Base-by-base conservation (phyloP, 1,140 invertebrate species). In the Panagrolaimus sp. region DNA sequence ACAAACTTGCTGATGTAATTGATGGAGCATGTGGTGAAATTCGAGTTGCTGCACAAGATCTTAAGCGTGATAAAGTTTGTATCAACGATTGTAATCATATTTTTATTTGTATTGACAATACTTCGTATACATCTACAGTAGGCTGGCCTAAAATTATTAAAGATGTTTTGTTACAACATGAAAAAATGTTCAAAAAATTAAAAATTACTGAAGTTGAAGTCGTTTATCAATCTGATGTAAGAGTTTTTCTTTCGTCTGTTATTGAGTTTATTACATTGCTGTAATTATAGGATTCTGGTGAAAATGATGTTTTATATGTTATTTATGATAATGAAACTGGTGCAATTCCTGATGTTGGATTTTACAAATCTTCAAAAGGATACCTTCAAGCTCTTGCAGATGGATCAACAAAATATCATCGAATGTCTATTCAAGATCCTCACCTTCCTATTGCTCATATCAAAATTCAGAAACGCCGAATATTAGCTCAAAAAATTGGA, bases 21-120 rank as follows among this genome's bases (percentile, higher is more conserved):
- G 85, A 98, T 5, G 96, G 98, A 86, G 91, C 96, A 0, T 96
- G 98, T 92, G 96, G 96, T 85, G 93, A 96, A 78, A 84, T 98
- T 48, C 96, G 98, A 86, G 92, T 98, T 68, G 65, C 55, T 32
- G 71, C 70, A 5, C 69, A 81, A 38, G 68, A 71, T 43, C 32
- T 38, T 38, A 38, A 38, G 7, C 7, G 2, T 38, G 26, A 17
- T 24, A 66, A 32, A 62, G 55, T 43, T 48, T 26, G 52, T 28
- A 67, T 55, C 43, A 97, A 94, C 0, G 95, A 98, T 83, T 98
- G 95, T 83, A 98, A 99, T 85, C 96, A 99, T 82, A 97, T 98
- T 26, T 98, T 98, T 87, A 85, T 99, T 17, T 43, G 67, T 21
- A 38, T 78, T 38, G 98, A 98, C 84, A 98, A 98, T 85, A 93